Evolutionary conservation across 2,797 vertebrate species (phyloP), one percentile per base, ranked within the genome.

Genomic region (Psittacula echo): DNA sequence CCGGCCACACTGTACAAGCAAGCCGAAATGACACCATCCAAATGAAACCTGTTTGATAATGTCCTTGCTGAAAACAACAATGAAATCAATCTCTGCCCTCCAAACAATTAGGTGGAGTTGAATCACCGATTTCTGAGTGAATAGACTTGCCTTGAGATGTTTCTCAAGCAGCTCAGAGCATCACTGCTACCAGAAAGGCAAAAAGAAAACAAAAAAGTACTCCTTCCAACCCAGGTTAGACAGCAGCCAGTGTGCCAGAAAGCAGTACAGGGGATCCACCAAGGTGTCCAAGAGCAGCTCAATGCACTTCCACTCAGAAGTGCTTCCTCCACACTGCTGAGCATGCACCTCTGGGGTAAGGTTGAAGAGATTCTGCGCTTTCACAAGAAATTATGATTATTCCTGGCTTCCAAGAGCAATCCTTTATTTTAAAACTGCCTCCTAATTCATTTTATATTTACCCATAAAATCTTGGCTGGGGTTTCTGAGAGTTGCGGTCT

Each of bases 381-480:
- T 83, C 6, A 4, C 14, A 27, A 78, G 78, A 71, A 91, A 93
- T 87, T 60, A 89, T 86, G 65, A 87, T 81, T 70, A 61, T 32
- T 60, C 41, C 39, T 72, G 53, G 30, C 48, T 54, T 96, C 94
- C 93, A 96, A 96, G 84, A 96, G 94, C 89, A 92, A 93, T 97
- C 67, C 60, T 93, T 96, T 91, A 95, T 90, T 90, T 93, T 89
- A 94, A 97, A 93, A 72, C 66, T 89, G 78, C 75, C 70, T 90
- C 77, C 87, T 95, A 86, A 93, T 91, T 96, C 78, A 65, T 85
- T 96, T 95, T 89, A 34, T 96, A 94, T 97, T 96, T 97, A 96
- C 95, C 87, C 94, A 68, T 79, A 88, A 95, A 92, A 93, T 89
- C 95, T 96, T 97, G 97, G 97, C 97, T 0, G 0, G 34, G 6